Evolutionary conservation across 1,140 invertebrate genomes (phyloP).

Genomic region (Anadara kagoshimensis): DNA sequence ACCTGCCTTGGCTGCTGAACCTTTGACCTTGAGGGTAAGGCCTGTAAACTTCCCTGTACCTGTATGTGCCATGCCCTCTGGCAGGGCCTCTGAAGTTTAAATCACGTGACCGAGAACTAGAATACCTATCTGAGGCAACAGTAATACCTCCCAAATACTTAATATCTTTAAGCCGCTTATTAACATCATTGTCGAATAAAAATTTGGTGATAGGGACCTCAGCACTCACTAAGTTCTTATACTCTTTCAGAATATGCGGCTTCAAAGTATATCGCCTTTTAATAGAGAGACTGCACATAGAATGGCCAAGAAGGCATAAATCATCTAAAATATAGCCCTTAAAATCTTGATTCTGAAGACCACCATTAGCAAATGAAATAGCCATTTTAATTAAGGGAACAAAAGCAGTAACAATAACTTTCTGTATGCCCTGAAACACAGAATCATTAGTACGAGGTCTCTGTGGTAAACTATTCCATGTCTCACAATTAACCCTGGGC

Average conservation of each 20-base stretch:
- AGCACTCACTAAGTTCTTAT: neutral
- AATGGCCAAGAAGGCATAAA: neutral
- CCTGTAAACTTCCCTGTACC: neutral
- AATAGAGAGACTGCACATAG: neutral
- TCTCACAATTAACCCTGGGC: neutral
- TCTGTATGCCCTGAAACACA: neutral
- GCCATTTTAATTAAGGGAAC: neutral
- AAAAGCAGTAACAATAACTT: neutral
- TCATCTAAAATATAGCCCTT: neutral
- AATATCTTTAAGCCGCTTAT: neutral
- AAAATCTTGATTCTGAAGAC: neutral
- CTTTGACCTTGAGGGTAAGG: neutral
- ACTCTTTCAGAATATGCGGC: neutral
- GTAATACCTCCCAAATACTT: neutral
- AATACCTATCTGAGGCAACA: neutral
- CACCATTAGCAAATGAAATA: neutral
- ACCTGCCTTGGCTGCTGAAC: neutral
- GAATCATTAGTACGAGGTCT: neutral
- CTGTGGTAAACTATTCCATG: neutral
- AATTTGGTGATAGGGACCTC: no score
- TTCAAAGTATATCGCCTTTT: neutral
- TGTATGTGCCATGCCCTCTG: neutral
- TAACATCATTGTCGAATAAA: neutral
- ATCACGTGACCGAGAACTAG: neutral
- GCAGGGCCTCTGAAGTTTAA: constrained; percentile 18